Evolutionary conservation across 1,140 invertebrate genomes (phyloP).

Genomic region (Drosophila virilis): DNA sequence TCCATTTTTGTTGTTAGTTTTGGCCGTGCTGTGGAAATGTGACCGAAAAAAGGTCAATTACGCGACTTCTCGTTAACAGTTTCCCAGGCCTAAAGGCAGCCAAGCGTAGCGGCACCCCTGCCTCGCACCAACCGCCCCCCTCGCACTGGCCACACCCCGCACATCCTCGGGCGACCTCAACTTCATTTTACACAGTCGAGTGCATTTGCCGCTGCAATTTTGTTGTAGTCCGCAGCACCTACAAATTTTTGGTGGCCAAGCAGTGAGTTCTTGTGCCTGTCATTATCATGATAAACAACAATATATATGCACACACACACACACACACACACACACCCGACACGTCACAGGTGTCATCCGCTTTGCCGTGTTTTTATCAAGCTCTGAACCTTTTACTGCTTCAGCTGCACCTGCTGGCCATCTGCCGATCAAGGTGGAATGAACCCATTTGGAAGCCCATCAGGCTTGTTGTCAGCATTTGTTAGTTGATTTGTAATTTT

Average conservation of each 20-base stretch:
- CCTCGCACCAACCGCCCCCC: too few species aligned
- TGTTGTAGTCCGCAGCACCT: conserved; percentile 21
- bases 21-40: conserved; percentile 35
- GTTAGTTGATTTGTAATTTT: background rate
- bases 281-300: conserved; percentile 74
- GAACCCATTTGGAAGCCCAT: conserved; percentile 6
- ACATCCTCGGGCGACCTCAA: conserved; percentile 54
- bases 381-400: conserved; percentile 3
- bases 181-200: conserved; percentile 70
- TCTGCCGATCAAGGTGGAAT: background rate
- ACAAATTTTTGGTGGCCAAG: conserved; percentile 48
- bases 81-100: conserved; percentile 61
- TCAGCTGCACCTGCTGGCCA: conserved; percentile 16
- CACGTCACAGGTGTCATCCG: conserved; percentile 73
- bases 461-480: background rate
- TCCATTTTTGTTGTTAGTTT: conserved; percentile 31
- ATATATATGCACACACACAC: conserved; percentile 18
- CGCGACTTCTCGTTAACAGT: conserved; percentile 62
- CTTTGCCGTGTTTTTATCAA: conserved; percentile 48
- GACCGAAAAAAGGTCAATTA: conserved; percentile 74
- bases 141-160: conserved; percentile 19
- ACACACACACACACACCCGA: background rate
- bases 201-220: conserved; percentile 62
- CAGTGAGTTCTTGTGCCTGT: conserved; percentile 37
- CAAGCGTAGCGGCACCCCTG: conserved; percentile 43